Evolutionary conservation across 2,888 invertebrate genomes (phyloP).

Genomic region (Prosapia bicincta): DNA sequence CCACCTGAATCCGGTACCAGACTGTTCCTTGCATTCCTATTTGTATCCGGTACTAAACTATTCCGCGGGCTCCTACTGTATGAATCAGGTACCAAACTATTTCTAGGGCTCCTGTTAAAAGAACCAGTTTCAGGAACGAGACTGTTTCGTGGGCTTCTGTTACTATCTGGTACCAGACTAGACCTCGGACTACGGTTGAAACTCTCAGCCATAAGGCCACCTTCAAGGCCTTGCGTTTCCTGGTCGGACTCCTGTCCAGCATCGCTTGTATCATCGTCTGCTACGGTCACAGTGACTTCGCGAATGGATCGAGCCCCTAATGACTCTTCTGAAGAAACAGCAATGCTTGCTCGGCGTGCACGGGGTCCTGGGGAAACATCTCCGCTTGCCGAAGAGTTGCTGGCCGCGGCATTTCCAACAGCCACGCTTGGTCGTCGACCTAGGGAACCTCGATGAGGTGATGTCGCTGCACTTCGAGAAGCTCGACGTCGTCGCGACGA

Average conservation of each 20-base stretch:
- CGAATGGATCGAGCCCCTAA: constrained; percentile 30
- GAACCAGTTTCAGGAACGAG: constrained; percentile 46
- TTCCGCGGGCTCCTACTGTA: constrained; percentile 50
- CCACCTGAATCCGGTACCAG: constrained; percentile 46
- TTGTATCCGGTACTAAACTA: constrained; percentile 48
- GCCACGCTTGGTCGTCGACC: constrained; percentile 48
- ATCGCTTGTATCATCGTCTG: constrained; percentile 48
- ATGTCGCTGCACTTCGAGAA: constrained; percentile 62
- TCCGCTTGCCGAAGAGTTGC: constrained; percentile 44
- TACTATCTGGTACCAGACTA: constrained; percentile 54
- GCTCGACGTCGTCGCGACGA: constrained; percentile 64
- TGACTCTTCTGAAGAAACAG: constrained; percentile 32
- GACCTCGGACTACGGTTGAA: constrained; percentile 53
- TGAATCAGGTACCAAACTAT: constrained; percentile 47
- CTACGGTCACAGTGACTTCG: constrained; percentile 39
- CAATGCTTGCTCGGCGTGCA: constrained; percentile 41
- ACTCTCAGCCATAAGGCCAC: constrained; percentile 57
- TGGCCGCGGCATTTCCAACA: constrained; percentile 44
- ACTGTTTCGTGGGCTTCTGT: constrained; percentile 56
- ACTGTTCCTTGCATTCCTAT: constrained; percentile 56
- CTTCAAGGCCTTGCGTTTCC: constrained; percentile 48
- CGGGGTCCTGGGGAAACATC: constrained; percentile 44
- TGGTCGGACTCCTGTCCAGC: constrained; percentile 56
- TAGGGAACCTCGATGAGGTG: constrained; percentile 51
- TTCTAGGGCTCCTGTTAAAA: constrained; percentile 45